These are phyloP conservation scores for Tenualosa ilisha DNA, from an alignment of 2,797 vertebrate species.

Conservation along the genomic window DNA sequence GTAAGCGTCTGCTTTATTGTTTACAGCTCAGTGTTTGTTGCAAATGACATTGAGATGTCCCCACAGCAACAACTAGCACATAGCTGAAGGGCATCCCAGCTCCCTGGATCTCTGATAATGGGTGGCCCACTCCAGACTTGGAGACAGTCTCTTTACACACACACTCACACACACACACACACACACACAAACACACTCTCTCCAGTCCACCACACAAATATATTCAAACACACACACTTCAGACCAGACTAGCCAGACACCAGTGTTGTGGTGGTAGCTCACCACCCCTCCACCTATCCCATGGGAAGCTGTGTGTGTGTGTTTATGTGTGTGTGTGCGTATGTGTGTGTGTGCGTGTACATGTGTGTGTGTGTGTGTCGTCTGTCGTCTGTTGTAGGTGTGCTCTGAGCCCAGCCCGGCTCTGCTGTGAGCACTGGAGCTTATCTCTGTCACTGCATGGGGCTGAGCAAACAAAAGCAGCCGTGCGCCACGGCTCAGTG, in stretches of 20 bases:
- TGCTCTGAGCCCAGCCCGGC: neutral
- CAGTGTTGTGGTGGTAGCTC: neutral
- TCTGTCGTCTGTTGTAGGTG: neutral
- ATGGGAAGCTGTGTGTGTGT: constrained; percentile 13
- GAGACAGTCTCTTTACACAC: neutral
- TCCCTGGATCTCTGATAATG: neutral
- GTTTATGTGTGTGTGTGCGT: neutral
- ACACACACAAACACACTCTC: neutral
- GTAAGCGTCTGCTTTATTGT: neutral
- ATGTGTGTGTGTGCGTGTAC: neutral
- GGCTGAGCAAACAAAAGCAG: constrained; percentile 59
- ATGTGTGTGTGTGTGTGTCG: neutral
- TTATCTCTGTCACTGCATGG: constrained; percentile 55
- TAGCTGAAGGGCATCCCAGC: neutral
- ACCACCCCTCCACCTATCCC: constrained; percentile 18
- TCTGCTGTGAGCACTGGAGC: constrained; percentile 41
- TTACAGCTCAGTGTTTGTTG: neutral
- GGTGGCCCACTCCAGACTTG: neutral
- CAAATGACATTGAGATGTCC: neutral
- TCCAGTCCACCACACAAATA: neutral
- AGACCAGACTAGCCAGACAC: neutral
- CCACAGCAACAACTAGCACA: neutral
- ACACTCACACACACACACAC: neutral
- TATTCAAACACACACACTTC: neutral
- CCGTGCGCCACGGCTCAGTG: constrained; percentile 36